phyloP scores from a whole-genome alignment of 2,888 invertebrate species.

The Melieria omissa region DNA sequence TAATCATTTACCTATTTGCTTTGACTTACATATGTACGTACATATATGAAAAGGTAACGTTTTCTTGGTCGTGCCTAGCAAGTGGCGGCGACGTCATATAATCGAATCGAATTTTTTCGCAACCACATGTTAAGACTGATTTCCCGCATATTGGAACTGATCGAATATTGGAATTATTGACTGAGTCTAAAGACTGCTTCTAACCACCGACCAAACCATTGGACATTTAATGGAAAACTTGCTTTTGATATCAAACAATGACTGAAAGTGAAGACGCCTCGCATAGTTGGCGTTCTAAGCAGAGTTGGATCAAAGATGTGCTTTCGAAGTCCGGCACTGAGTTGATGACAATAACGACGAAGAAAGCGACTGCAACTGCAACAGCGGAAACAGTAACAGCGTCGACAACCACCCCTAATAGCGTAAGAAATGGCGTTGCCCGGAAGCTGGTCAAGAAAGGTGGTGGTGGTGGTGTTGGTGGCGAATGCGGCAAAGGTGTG shows the following conservation, averaged over 20 bases:
- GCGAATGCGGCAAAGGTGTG: slow-evolving; percentile 20
- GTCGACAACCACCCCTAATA: neutral
- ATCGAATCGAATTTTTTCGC: neutral
- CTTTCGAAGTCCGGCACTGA: slow-evolving; percentile 67
- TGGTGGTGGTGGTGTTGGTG: slow-evolving; percentile 20
- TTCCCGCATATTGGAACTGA: no score
- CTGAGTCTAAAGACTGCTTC: slow-evolving; percentile 28
- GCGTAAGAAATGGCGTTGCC: neutral
- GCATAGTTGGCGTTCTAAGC: slow-evolving; percentile 62
- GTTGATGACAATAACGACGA: slow-evolving; percentile 61
- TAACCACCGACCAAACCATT: slow-evolving; percentile 13
- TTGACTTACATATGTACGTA: neutral
- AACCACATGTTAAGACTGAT: no score
- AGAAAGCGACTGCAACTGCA: slow-evolving; percentile 51
- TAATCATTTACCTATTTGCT: no score
- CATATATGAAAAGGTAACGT: neutral
- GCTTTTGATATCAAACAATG: slow-evolving; percentile 46
- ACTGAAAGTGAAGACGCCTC: slow-evolving; percentile 57
- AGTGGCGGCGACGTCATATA: neutral
- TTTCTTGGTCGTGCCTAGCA: neutral
- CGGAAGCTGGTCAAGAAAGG: slow-evolving; percentile 47
- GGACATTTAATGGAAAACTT: slow-evolving; percentile 1
- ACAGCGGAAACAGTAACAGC: slow-evolving; percentile 20
- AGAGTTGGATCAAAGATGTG: slow-evolving; percentile 69
- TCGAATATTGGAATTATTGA: neutral